A percentile compares a stretch with the other conserved stretches of the same genome.
phyloP scores from a whole-genome alignment of 2,888 invertebrate species.

The Hyppa rectilinea region DNA sequence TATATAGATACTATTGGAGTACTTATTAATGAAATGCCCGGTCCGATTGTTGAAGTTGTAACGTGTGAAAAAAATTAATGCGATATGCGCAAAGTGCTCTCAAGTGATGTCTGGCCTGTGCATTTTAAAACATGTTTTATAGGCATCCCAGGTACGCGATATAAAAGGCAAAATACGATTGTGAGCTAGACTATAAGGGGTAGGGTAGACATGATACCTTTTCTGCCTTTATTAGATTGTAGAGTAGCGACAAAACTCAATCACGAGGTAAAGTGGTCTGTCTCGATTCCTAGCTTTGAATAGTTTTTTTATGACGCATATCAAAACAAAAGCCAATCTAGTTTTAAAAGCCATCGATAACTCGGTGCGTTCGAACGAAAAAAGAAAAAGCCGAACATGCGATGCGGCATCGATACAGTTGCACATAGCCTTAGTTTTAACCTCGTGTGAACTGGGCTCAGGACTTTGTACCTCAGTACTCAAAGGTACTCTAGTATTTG shows the following conservation, averaged over 20 bases:
- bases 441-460: not conserved
- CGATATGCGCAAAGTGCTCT: conserved; percentile 44
- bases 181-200: not conserved
- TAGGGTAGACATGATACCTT: not conserved
- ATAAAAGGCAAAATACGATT: conserved; percentile 32
- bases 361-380: not conserved
- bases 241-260: not conserved
- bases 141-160: not conserved
- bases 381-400: conserved; percentile 17
- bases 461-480: conserved; percentile 17
- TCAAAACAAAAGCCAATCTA: not conserved
- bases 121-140: conserved; percentile 42
- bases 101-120: conserved; percentile 36
- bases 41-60: conserved; percentile 34
- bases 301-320: not conserved
- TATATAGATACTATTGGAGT: conserved; percentile 1
- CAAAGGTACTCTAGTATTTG: conserved; percentile 28
- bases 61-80: conserved; percentile 41
- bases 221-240: not conserved
- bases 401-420: conserved; percentile 10
- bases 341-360: conserved; percentile 17
- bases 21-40: conserved; percentile 18
- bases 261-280: not conserved
- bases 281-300: not conserved
- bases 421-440: not conserved